Percentiles rank a stretch among this genome's conserved stretches.
phyloP scores from a whole-genome alignment of 30 jellyfish, hydroid and myxozoan species.

The Aurelia sp. region DNA sequence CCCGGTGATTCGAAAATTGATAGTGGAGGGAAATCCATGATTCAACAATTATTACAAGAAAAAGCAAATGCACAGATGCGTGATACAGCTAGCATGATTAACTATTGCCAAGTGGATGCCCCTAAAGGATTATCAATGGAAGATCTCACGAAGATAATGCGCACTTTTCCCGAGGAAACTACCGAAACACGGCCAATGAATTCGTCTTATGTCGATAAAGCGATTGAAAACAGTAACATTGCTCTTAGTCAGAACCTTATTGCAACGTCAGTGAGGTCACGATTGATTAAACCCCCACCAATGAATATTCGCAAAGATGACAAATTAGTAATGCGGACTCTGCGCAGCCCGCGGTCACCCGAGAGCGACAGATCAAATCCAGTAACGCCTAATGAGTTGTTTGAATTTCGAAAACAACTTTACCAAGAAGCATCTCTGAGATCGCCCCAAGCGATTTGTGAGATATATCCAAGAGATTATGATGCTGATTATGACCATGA shows the following conservation, averaged over 20 bases:
- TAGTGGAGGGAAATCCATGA: conserved; percentile 52
- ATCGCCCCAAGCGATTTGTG: conserved; percentile 60
- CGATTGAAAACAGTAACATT: neutral
- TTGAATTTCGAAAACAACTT: conserved; percentile 23
- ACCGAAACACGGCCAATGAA: neutral
- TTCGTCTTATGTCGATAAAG: neutral
- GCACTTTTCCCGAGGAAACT: conserved; percentile 47
- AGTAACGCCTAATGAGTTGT: conserved; percentile 38
- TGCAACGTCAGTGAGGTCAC: neutral
- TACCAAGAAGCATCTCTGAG: too few species aligned
- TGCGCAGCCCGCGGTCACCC: conserved; percentile 56
- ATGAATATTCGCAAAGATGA: conserved; percentile 50
- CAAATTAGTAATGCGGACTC: conserved; percentile 85
- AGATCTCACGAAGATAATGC: conserved; percentile 59
- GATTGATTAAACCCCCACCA: conserved; percentile 13
- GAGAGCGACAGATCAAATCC: conserved; percentile 2
- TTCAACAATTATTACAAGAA: conserved; percentile 79
- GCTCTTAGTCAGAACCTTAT: neutral
- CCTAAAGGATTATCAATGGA: conserved; percentile 73
- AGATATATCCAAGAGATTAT: conserved; percentile 84
- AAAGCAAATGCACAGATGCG: conserved; percentile 49
- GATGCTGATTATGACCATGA: conserved; percentile 69
- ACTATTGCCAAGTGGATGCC: conserved; percentile 78
- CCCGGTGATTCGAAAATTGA: conserved; percentile 73
- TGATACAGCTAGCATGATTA: conserved; percentile 95